Base-by-base conservation (phyloP, 1,140 invertebrate genomes). In the Wiebesia pumilae region DNA sequence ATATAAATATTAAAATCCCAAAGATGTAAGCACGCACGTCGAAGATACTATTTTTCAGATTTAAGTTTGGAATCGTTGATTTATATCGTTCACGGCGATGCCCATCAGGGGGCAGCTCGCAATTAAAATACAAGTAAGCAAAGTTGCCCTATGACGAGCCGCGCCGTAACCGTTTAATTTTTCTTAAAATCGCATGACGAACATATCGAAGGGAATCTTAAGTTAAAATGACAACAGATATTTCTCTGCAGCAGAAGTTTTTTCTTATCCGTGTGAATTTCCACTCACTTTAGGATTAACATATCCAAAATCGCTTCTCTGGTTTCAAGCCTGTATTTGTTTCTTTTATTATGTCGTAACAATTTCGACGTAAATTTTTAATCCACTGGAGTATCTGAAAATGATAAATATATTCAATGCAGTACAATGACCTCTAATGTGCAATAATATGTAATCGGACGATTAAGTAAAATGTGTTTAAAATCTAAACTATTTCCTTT, bases 21-120 rank as follows among this genome's bases (percentile, higher is more conserved):
- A 62, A 62, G 3, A 3, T 62, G 4, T 27, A n/a, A 27, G 27
- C 24, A 27, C 27, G 27, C 27, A 62, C 24, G 21, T 62, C 27
- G 21, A 62, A 3, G 47, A 71, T 43, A 14, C 21, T 6, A 62
- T 81, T 40, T 81, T 58, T n/a, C 43, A 83, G 30, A 83, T 3
- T 30, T 38, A 40, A 58, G 69, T 33, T 27, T 77, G 35, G 12
- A 69, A 78, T 81, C n/a, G 77, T 83, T 83, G 83, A 83, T 84
- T 80, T 77, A 65, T 73, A 67, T 85, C 88, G 88, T 79, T 35
- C 88, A 91, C 91, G 82, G 78, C 89, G 86, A 90, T 90, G 92
- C 92, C 92, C 92, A 90, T 93, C 90, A 92, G 87, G 88, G 89
- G 91, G 92, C 92, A 93, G 92, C 92, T 93, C 40, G 91, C 92